phyloP scores from a whole-genome alignment of 2,113 vertebrate genomes.

The Sinocyclocheilus anophthalmus region DNA sequence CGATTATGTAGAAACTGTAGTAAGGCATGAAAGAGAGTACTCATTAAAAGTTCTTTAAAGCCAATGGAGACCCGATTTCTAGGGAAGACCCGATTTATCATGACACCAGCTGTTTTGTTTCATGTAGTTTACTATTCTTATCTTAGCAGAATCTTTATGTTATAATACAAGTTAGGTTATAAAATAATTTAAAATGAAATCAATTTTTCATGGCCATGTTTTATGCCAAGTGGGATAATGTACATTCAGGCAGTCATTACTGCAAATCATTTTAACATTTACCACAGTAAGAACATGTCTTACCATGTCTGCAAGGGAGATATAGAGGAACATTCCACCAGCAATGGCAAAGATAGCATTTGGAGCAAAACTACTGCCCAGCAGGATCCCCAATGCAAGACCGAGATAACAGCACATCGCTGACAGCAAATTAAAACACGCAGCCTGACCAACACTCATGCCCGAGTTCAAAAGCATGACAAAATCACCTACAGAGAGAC shows the following conservation, averaged over 20 bases:
- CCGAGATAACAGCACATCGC: constrained; percentile 89
- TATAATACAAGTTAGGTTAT: neutral
- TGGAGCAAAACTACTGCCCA: constrained; percentile 91
- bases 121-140: neutral
- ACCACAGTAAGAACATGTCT: constrained; percentile 51
- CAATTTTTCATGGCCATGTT: neutral
- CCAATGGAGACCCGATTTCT: neutral
- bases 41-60: neutral
- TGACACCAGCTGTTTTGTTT: neutral
- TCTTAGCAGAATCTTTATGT: too few relatives aligned
- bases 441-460: constrained; percentile 88
- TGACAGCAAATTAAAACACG: constrained; percentile 91
- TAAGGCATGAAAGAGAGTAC: neutral
- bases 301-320: constrained; percentile 95
- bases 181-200: neutral
- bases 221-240: neutral
- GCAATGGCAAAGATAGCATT: constrained; percentile 92
- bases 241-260: neutral
- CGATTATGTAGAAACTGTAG: neutral
- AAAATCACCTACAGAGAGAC: constrained; percentile 83
- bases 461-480: constrained; percentile 90
- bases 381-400: constrained; percentile 86
- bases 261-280: neutral
- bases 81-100: neutral
- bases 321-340: constrained; percentile 97